Conservation (phyloP, 2,113 vertebrate species). For the Istiophorus platypterus region DNA sequence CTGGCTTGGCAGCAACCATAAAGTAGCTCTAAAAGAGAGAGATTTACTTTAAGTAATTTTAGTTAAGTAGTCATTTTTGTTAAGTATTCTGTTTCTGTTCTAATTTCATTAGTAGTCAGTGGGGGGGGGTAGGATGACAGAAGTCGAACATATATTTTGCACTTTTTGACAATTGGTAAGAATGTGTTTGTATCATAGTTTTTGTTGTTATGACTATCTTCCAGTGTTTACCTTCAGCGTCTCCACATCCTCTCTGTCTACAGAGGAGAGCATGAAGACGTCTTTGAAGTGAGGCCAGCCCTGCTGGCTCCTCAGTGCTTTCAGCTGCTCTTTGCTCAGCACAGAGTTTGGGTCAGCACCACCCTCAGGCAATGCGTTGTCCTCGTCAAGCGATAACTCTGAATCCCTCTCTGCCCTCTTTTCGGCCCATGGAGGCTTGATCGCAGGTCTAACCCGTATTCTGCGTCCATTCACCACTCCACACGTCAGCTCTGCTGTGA, state of each 20-base stretch:
- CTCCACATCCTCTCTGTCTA: constrained; percentile 88
- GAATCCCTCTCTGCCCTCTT: constrained; percentile 29
- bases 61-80: background rate
- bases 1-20: constrained; percentile 87
- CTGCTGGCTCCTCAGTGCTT: constrained; percentile 62
- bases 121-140: background rate
- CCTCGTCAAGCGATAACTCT: background rate
- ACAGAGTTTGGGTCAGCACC: background rate
- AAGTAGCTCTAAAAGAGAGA: constrained; percentile 87
- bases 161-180: background rate
- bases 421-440: constrained; percentile 56
- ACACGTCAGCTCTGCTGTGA: constrained; percentile 87
- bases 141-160: background rate
- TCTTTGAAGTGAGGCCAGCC: constrained; percentile 95
- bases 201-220: background rate
- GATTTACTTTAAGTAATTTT: background rate
- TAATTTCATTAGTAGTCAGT: background rate
- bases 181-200: background rate
- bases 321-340: constrained; percentile 70
- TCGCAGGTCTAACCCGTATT: constrained; percentile 51
- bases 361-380: background rate
- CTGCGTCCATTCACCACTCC: constrained; percentile 89
- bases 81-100: background rate
- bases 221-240: constrained; percentile 87
- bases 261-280: constrained; percentile 95